These are phyloP conservation scores for Octopus bimaculoides DNA, from an alignment of 1,140 invertebrate genomes.

Conservation along the genomic window DNA sequence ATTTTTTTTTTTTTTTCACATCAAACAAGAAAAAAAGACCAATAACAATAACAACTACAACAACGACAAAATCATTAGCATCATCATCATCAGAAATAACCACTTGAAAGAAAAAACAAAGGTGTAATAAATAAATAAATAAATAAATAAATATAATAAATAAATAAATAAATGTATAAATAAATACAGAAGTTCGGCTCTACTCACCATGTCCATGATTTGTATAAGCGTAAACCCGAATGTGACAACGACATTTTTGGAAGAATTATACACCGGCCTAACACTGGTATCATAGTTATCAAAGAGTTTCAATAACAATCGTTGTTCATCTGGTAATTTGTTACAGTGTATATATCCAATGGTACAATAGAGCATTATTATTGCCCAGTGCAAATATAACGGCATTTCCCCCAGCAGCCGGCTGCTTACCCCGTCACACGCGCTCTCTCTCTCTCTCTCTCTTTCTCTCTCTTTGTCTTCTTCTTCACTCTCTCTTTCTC, in stretches of 20 bases:
- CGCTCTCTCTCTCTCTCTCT: background rate
- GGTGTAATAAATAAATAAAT: no score
- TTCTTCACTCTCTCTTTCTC: no score
- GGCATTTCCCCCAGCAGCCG: background rate
- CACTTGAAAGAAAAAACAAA: no score
- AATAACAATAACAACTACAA: no score
- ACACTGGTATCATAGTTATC: conserved; percentile 92
- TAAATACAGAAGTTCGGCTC: background rate
- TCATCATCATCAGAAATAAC: no score
- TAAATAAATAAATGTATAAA: no score
- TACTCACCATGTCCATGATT: conserved; percentile 97
- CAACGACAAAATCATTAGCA: no score
- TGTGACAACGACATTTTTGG: conserved; percentile 89
- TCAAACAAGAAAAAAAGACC: no score
- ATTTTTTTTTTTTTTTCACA: no score
- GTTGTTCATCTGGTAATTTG: conserved; percentile 79
- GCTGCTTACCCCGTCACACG: background rate
- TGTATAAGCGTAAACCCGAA: conserved; percentile 98
- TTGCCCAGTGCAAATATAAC: background rate
- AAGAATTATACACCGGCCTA: conserved; percentile 95
- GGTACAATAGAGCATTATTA: background rate
- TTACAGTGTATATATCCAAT: background rate
- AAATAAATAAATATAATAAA: no score
- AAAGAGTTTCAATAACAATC: conserved; percentile 86
- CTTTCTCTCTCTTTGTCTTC: background rate